These are phyloP conservation scores for Lissonota sp. DNA, from an alignment of 2,888 invertebrate species.

Conservation along the genomic window DNA sequence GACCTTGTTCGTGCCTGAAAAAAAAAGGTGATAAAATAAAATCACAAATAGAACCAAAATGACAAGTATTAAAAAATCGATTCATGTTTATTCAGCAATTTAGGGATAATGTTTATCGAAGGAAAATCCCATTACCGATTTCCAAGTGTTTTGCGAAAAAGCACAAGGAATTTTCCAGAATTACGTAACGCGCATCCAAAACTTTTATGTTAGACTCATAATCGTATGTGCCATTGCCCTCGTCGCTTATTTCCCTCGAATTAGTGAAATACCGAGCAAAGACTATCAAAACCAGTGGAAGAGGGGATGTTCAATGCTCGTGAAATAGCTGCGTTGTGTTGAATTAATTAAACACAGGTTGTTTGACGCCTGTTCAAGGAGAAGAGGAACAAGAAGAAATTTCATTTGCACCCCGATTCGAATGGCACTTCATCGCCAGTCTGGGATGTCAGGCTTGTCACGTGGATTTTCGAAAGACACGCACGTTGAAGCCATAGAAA, in stretches of 20 bases:
- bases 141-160: no score
- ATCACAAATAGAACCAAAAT: no score
- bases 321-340: conserved; percentile 52
- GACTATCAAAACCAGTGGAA: conserved; percentile 20
- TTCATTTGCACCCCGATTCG: conserved; percentile 57
- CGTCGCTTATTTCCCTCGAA: not conserved
- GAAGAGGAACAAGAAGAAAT: conserved; percentile 48
- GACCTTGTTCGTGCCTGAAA: not conserved
- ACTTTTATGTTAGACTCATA: no score
- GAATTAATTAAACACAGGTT: conserved; percentile 73
- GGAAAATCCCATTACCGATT: no score
- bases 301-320: conserved; percentile 25
- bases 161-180: no score
- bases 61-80: no score
- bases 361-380: conserved; percentile 67
- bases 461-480: conserved; percentile 25
- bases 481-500: not conserved
- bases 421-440: conserved; percentile 14
- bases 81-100: no score
- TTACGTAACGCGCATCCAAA: no score
- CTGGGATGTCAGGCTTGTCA: conserved; percentile 40
- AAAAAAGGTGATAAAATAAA: not conserved
- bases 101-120: no score
- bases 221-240: not conserved
- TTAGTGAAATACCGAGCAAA: conserved; percentile 49